Base-by-base conservation (phyloP, 2,888 invertebrate species). In the Amiota minor region DNA sequence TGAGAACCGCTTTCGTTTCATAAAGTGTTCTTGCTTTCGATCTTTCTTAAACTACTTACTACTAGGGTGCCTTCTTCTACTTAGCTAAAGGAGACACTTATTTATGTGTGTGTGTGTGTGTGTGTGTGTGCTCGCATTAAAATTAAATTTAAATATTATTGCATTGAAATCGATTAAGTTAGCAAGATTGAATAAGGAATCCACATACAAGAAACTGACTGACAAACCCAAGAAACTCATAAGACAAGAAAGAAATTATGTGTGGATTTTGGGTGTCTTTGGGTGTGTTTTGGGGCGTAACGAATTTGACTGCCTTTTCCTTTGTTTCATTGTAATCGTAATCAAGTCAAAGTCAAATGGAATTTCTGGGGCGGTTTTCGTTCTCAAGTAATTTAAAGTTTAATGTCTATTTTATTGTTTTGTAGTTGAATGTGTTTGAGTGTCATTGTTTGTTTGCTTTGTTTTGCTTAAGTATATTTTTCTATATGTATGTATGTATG, bases 131-230 rank as follows among this genome's bases (percentile, higher is more conserved):
- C 84, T 85, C 80, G 84, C 80, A 86, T 85, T 86, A 81, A 87
- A 86, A 87, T 87, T 85, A 86, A 87, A 87, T 86, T 86, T 86
- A 86, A 87, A 87, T 86, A 87, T 86, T 86, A 86, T 86, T 87
- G 80, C 80, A 78, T 79, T 77, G 78, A 83, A 86, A 81, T 86
- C 86, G 85, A 85, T 86, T 86, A 86, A 80, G 85, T 76, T 72
- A 46, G 53, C 47, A 35, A 53, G 53, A 16, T 53, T 16, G 53
- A 53, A 16, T 53, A 9, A n/a, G n/a, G 53, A 53, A 53, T 14
- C 2, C 1, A 53, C 12, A 16, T 23, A 1, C 11, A 53, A 53
- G 53, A 53, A 14, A 2, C 9, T n/a, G 12, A n/a, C 53, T 53
- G 9, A 2, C n/a, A 14, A 16, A 53, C 53, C 3, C 14, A 53